Evolutionary conservation across 2,888 invertebrate species (phyloP), one percentile per base, ranked within the genome.

Genomic region (Caenorhabditis sp.): DNA sequence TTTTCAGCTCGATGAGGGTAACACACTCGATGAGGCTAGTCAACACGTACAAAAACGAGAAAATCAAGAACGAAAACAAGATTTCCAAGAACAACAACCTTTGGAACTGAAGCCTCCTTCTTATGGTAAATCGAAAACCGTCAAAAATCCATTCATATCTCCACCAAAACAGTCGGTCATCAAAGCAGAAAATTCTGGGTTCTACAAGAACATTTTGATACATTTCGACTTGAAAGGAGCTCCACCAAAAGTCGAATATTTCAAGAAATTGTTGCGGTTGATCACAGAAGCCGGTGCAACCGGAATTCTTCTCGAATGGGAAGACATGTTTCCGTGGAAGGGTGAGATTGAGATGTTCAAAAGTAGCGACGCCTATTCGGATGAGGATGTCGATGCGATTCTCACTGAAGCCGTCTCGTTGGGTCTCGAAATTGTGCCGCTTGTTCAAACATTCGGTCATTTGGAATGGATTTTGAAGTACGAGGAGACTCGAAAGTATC

Each of bases 401-500:
- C 88, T 93, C 62, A 89, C 91, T 69, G 89, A 92, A 86, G 93
- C 83, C 5, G 65, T 58, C 65, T 66, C 58, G n/a, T 24, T 81
- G 10, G 90, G 23, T 90, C 89, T 94, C 0, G 91, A 91, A 74
- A 91, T 93, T 0, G 93, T 94, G 81, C 94, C 94, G 0, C 88
- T 94, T 61, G 89, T 94, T n/a, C 94, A 93, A 89, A 93, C 93
- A 0, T 94, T 94, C 88, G 94, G 93, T 0, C 94, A 94, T 87
- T 89, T 94, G 89, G 94, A 94, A 88, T 93, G 92, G 89, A 91
- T 92, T 0, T 89, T 94, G 58, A 94, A 94, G 86, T 89, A 93
- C 26, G 88, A 91, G 36, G 90, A 92, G 65, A 93, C 91, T 84
- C 89, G 90, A 66, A 90, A 92, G 65, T 89, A 93, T 61, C 89